Base-by-base conservation (phyloP, 2,113 vertebrate species). In the Aramus guarauna region DNA sequence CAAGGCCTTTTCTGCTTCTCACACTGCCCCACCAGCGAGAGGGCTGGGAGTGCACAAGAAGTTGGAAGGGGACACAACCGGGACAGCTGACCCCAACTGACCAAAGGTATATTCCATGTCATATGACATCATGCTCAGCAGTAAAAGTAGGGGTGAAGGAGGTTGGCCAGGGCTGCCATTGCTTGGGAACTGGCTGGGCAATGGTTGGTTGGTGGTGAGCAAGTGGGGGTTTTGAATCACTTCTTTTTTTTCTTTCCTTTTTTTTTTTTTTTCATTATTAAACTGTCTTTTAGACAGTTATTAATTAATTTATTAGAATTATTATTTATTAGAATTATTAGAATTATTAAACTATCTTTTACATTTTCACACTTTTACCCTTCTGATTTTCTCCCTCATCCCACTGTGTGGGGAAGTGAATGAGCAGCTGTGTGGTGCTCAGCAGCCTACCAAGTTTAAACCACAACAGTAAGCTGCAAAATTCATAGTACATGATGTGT, bases 1-100 rank as follows among this genome's bases (percentile, higher is more conserved):
- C 19, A 23, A 62, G 14, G 48, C 6, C 23, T 80, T 71, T 71
- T 52, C 56, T 64, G 55, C 37, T 81, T 6, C 27, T 82, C 64
- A 34, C 6, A 14, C 8, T 1, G 0, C 36, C 14, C 47, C 14
- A 11, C 27, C 45, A 74, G 18, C 0, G 1, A 74, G 18, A 2
- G 63, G 12, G 13, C 21, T 67, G 6, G 4, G 32, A 4, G 9
- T 55, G 45, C 19, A 36, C 7, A 29, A 66, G 27, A 21, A 48
- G 22, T 1, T 62, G 18, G 20, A 53, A n/a, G 32, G 15, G 45
- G 16, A 37, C 27, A 60, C 26, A 66, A 20, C 20, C 11, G 20
- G 29, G 14, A 56, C 36, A 41, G 17, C 12, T 76, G 63, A 64
- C n/a, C 24, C 17, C 37, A 75, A 7, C 23, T 41, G 21, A 34